Conservation (phyloP, 2,113 vertebrate genomes). For the Pterocles gutturalis region DNA sequence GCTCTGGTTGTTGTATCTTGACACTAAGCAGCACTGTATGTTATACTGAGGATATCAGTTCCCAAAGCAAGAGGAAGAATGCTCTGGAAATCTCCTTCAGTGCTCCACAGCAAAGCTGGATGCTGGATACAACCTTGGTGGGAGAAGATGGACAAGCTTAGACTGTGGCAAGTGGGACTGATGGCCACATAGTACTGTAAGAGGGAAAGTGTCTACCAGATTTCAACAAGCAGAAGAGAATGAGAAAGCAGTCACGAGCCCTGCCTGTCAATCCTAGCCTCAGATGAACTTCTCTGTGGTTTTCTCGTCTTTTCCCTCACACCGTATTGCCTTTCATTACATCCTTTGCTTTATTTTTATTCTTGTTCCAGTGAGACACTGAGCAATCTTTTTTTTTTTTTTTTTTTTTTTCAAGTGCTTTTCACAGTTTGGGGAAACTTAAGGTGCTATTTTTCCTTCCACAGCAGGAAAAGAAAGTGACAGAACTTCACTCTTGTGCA, state of each 20-base stretch:
- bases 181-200: not conserved
- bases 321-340: not conserved
- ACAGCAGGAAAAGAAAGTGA: not conserved
- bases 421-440: not conserved
- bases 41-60: not conserved
- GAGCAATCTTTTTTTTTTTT: not conserved
- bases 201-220: not conserved
- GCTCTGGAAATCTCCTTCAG: not conserved
- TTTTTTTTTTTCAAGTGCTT: not conserved
- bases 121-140: not conserved
- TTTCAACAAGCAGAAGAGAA: not conserved
- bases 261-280: not conserved
- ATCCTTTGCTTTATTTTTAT: conserved; percentile 5
- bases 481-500: not conserved
- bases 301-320: not conserved
- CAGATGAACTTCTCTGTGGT: conserved; percentile 1
- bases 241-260: not conserved
- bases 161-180: not conserved
- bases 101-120: not conserved
- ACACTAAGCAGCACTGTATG: not conserved
- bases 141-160: not conserved
- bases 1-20: not conserved
- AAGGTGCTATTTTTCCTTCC: not conserved
- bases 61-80: not conserved
- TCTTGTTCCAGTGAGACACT: not conserved